Conservation (phyloP, 2,113 vertebrate genomes). For the Heterochromis multidens region DNA sequence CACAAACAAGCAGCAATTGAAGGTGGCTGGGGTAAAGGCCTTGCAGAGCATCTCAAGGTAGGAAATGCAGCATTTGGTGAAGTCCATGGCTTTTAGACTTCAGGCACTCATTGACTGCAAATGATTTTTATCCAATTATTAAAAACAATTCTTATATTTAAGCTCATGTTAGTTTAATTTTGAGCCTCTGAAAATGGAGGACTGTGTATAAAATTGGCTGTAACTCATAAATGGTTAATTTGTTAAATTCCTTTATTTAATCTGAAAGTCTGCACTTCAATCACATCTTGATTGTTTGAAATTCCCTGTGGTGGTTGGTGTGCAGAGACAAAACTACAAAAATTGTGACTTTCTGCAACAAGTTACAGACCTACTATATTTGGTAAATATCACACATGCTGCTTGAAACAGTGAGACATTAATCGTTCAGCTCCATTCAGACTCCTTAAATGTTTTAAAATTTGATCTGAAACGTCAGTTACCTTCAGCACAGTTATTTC, state of each 20-base stretch:
- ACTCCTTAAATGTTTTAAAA: background rate
- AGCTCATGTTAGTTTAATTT: background rate
- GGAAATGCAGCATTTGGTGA: background rate
- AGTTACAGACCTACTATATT: background rate
- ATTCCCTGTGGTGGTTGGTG: background rate
- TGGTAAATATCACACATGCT: background rate
- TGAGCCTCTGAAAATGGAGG: background rate
- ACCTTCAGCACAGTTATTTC: background rate
- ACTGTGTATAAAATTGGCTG: background rate
- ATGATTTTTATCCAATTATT: background rate
- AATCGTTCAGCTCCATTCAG: background rate
- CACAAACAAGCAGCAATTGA: background rate
- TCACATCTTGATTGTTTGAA: background rate
- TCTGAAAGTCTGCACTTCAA: background rate
- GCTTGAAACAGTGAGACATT: background rate
- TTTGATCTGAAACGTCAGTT: background rate
- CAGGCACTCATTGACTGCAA: rapidly evolving
- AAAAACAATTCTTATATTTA: background rate
- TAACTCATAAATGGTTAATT: background rate
- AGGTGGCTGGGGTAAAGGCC: background rate
- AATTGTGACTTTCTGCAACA: background rate
- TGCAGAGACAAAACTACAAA: background rate
- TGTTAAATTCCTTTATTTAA: background rate
- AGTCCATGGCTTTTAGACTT: background rate
- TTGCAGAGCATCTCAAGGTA: too few species aligned